These are phyloP conservation scores for Latrodectus hesperus DNA, from an alignment of 2,888 invertebrate genomes.

Conservation along the genomic window DNA sequence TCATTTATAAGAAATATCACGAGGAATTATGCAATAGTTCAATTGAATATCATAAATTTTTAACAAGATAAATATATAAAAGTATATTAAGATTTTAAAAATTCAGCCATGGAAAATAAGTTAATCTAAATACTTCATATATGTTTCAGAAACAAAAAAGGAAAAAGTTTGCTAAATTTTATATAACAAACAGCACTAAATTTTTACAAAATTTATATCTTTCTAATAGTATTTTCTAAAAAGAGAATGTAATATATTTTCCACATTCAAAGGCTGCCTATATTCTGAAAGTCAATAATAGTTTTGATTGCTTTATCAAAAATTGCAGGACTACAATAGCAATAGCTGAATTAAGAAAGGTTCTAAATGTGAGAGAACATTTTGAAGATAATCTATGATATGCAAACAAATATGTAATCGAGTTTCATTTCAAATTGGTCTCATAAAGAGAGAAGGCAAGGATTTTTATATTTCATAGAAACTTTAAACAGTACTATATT, in stretches of 20 bases:
- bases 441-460: constrained; percentile 62
- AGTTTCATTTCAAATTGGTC: constrained; percentile 45
- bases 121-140: constrained; percentile 52
- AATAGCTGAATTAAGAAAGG: constrained; percentile 37
- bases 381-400: constrained; percentile 51
- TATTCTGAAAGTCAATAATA: constrained; percentile 21
- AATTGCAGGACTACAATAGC: constrained; percentile 42
- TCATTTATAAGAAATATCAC: constrained; percentile 45
- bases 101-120: constrained; percentile 46
- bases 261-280: constrained; percentile 41
- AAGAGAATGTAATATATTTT: constrained; percentile 46
- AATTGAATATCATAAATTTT: constrained; percentile 36
- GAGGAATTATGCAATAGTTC: constrained; percentile 24
- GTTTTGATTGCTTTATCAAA: constrained; percentile 55
- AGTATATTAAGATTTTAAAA: constrained; percentile 56
- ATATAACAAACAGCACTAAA: constrained; percentile 53
- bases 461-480: constrained; percentile 58
- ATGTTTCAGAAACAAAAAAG: constrained; percentile 41
- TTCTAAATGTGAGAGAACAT: constrained; percentile 48
- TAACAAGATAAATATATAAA: constrained; percentile 61
- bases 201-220: constrained; percentile 45
- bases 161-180: constrained; percentile 49
- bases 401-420: constrained; percentile 58
- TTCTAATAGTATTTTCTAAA: constrained; percentile 51
- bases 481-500: constrained; percentile 64